A percentile compares a stretch with the other conserved stretches of the same genome.
Evolutionary conservation across 92 coral and sea anemone species (phyloP).

Genomic region (Actinostola sp.): DNA sequence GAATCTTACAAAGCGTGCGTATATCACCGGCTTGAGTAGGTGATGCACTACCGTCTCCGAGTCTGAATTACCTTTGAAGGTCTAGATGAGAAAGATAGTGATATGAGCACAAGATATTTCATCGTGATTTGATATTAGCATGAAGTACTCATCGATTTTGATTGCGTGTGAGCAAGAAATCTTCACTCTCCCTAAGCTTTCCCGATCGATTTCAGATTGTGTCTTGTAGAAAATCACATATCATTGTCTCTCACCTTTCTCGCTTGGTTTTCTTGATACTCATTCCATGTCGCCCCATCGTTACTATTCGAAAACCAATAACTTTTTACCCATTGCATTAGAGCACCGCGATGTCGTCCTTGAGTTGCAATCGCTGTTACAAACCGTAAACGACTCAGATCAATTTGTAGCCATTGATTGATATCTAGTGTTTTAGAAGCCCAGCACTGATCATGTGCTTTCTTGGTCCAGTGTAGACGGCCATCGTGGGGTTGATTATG

Average conservation of each 20-base stretch:
- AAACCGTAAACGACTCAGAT: not conserved
- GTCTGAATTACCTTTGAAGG: not conserved
- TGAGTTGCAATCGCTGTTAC: slow-evolving; percentile 8
- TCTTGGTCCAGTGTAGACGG: not conserved
- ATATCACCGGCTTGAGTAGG: not conserved
- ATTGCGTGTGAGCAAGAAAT: no score
- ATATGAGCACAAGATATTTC: no score
- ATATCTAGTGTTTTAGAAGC: not conserved
- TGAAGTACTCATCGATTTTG: no score
- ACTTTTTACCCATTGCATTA: not conserved
- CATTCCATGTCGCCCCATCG: not conserved
- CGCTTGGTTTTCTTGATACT: not conserved
- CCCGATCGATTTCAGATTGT: not conserved
- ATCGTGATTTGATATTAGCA: no score
- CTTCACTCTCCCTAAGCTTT: no score
- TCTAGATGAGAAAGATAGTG: not conserved
- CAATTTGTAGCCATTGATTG: slow-evolving; percentile 9
- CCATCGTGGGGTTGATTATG: not conserved
- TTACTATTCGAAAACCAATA: not conserved
- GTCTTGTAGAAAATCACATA: not conserved
- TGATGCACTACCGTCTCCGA: not conserved
- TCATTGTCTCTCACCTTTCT: not conserved
- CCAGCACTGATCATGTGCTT: not conserved
- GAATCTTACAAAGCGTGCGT: not conserved
- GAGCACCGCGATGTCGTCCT: not conserved